phyloP scores from a whole-genome alignment of 2,113 vertebrate genomes.

The Rhipidura dahli region DNA sequence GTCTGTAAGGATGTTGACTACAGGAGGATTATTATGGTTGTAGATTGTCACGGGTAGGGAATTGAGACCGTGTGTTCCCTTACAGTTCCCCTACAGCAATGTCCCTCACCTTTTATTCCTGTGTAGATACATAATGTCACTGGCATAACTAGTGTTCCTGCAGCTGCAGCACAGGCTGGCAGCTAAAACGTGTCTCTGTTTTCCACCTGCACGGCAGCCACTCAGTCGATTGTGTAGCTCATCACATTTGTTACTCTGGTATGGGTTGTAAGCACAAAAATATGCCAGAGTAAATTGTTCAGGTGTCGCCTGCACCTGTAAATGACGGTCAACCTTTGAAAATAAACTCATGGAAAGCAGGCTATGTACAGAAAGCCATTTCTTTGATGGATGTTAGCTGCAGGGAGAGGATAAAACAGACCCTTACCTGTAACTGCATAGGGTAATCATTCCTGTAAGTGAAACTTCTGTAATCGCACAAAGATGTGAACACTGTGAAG shows the following conservation, averaged over 20 bases:
- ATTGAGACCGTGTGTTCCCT: not conserved
- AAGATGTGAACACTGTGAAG: not conserved
- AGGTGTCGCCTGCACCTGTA: not conserved
- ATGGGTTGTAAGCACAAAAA: not conserved
- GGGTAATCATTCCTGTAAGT: not conserved
- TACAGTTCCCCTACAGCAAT: not conserved
- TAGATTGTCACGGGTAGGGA: not conserved
- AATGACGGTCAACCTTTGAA: constrained; percentile 13
- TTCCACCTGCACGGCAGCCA: not conserved
- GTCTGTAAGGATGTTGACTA: not conserved
- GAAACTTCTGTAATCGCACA: not conserved
- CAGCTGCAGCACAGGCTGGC: not conserved
- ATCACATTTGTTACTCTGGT: not conserved
- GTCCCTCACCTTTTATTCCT: not conserved
- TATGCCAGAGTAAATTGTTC: not conserved
- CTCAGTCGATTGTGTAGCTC: not conserved
- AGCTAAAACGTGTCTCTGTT: not conserved
- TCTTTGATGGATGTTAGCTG: constrained; percentile 20
- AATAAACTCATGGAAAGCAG: not conserved
- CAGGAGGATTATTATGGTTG: not conserved
- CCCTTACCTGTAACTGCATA: not conserved
- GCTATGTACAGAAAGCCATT: not conserved
- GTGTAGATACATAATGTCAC: not conserved
- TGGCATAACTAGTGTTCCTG: not conserved
- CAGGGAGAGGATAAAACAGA: constrained; percentile 14